These are phyloP conservation scores for Pelodiscus sinensis DNA, from an alignment of 2,113 vertebrate species.

Conservation along the genomic window DNA sequence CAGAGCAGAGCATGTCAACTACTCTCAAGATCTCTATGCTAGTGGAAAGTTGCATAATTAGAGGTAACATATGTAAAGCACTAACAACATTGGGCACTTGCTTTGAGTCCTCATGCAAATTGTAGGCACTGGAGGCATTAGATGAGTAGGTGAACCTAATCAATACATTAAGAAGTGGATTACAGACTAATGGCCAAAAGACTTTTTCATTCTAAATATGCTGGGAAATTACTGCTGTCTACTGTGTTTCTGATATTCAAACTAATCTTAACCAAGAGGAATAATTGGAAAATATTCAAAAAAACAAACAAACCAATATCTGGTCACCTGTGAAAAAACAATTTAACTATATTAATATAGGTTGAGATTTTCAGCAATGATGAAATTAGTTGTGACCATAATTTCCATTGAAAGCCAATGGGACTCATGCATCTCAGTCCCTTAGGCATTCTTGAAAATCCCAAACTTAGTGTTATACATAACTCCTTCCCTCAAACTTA, in stretches of 20 bases:
- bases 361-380: too few relatives aligned
- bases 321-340: too few relatives aligned
- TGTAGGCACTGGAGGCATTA: not conserved
- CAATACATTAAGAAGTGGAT: not conserved
- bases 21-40: too few relatives aligned
- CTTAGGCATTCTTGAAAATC: too few relatives aligned
- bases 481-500: too few relatives aligned
- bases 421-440: too few relatives aligned
- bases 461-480: too few relatives aligned
- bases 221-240: not conserved
- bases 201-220: not conserved
- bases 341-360: too few relatives aligned
- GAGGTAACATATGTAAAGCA: not conserved
- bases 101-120: not conserved
- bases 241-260: not conserved
- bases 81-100: not conserved
- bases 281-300: not conserved
- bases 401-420: too few relatives aligned
- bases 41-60: not conserved
- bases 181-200: not conserved
- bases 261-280: not conserved
- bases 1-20: too few relatives aligned
- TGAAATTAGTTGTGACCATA: too few relatives aligned
- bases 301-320: too few relatives aligned
- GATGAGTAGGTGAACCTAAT: not conserved